Evolutionary conservation across 2,113 vertebrate species (phyloP), one percentile per base, ranked within the genome.

Genomic region (Centropus unirufus): DNA sequence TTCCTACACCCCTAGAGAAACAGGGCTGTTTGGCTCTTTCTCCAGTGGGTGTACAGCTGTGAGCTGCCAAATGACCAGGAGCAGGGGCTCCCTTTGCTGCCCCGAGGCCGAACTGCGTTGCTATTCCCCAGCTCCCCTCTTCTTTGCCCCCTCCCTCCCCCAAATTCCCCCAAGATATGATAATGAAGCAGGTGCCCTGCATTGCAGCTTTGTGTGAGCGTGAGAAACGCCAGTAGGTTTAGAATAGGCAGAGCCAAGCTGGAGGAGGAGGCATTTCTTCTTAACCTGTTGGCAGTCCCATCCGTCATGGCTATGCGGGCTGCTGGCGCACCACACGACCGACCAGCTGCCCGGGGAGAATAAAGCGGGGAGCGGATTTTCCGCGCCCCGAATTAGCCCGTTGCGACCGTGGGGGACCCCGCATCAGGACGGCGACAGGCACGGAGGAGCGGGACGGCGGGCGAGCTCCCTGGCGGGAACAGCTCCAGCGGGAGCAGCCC

Each of bases 181-280:
- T 99, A 99, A 99, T 99, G 98, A 96, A 98, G 98, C 98, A 99
- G 98, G 98, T 99, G 98, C 98, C 98, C 69, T 77, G 87, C 87
- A 93, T 90, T 75, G 93, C 92, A 90, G 61, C 97, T 96, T 94
- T 97, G 93, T 98, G 97, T 58, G 97, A 99, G 98, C 98, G 98
- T 99, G 98, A 99, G 98, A 99, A 99, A 98, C 96, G 74, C 95
- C 97, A 76, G 90, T 77, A 80, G 96, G 96, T 95, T 97, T 93
- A 97, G 94, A 97, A 96, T 96, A 97, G 95, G 91, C 27, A 30
- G 89, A 97, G 94, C 90, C 40, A 30, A 85, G 83, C 96, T 90
- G 95, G 92, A 93, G 93, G 93, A n/a, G 74, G 87, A 44, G 63
- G 89, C 90, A 54, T 95, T 97, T 92, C 92, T 97, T 95, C 97